phyloP scores from a whole-genome alignment of 2,888 invertebrate species.

The Athripsodes cinereus region DNA sequence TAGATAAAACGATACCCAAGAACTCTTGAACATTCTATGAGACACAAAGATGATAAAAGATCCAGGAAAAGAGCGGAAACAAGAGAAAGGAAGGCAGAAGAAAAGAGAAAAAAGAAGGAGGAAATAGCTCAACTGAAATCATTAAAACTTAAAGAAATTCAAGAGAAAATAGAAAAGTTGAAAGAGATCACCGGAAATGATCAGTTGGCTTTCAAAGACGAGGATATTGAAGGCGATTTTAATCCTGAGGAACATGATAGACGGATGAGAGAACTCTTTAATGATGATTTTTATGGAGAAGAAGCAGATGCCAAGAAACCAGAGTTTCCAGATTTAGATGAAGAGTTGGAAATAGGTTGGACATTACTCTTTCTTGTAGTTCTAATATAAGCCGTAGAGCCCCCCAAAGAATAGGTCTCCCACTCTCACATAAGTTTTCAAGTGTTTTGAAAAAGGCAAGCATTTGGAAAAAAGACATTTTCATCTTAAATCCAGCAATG shows the following conservation, averaged over 20 bases:
- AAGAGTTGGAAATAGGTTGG: conserved; percentile 58
- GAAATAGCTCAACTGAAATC: conserved; percentile 85
- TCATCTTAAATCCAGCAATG: too few relatives aligned
- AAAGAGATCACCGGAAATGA: conserved; percentile 84
- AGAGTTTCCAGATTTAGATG: conserved; percentile 74
- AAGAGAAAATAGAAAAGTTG: conserved; percentile 79
- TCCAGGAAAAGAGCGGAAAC: conserved; percentile 71
- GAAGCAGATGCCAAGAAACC: conserved; percentile 72
- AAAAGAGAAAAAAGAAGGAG: conserved; percentile 74
- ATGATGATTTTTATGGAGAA: conserved; percentile 78
- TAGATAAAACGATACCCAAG: conserved; percentile 88
- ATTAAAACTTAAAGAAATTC: conserved; percentile 82
- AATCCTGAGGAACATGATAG: conserved; percentile 84
- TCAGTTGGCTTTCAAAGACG: conserved; percentile 60
- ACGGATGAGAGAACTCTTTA: conserved; percentile 80
- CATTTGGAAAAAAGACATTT: too few relatives aligned
- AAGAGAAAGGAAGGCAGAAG: conserved; percentile 67
- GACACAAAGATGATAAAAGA: conserved; percentile 73
- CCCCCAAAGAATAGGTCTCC: too few relatives aligned
- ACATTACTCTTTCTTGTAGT: too few relatives aligned
- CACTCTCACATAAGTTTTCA: conserved; percentile 1
- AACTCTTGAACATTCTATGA: conserved; percentile 74
- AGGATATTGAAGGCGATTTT: conserved; percentile 85
- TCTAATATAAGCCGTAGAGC: too few relatives aligned
- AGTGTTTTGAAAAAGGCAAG: conserved; percentile 14